Percentiles rank a stretch among this genome's conserved stretches.
Evolutionary conservation across 2,888 invertebrate genomes (phyloP).

Genomic region (Drosophila mulleri): DNA sequence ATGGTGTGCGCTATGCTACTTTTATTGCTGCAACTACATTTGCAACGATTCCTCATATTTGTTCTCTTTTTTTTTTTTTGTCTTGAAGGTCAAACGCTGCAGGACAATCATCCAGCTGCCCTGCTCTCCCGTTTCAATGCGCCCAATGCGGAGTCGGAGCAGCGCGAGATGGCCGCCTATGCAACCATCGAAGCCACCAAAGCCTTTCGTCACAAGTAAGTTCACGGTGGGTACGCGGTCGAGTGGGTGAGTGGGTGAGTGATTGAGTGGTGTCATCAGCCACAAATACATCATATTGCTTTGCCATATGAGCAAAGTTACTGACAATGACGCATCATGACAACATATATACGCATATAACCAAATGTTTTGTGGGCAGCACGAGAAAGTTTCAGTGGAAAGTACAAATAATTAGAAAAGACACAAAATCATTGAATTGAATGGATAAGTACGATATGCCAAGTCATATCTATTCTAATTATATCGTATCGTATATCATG

Average conservation of each 20-base stretch:
- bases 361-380: not conserved
- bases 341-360: not conserved
- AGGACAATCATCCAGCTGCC: slow-evolving; percentile 84
- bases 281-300: slow-evolving; percentile 28
- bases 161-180: slow-evolving; percentile 84
- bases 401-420: not conserved
- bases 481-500: no score
- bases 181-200: slow-evolving; percentile 84
- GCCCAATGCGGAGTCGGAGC: slow-evolving; percentile 76
- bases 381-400: not conserved
- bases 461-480: no score
- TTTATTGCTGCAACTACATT: slow-evolving; percentile 27
- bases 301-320: slow-evolving; percentile 58
- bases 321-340: slow-evolving; percentile 45
- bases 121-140: slow-evolving; percentile 84
- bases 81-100: slow-evolving; percentile 80
- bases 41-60: slow-evolving; percentile 17
- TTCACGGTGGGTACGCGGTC: slow-evolving; percentile 18
- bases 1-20: slow-evolving; percentile 73
- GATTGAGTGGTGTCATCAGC: slow-evolving; percentile 20
- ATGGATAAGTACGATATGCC: no score
- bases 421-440: not conserved
- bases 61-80: not conserved
- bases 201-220: slow-evolving; percentile 85
- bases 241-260: slow-evolving; percentile 19